Percentiles rank a stretch among this genome's conserved stretches.
phyloP scores from a whole-genome alignment of 2,113 vertebrate genomes.

The Rhinopithecus roxellana region DNA sequence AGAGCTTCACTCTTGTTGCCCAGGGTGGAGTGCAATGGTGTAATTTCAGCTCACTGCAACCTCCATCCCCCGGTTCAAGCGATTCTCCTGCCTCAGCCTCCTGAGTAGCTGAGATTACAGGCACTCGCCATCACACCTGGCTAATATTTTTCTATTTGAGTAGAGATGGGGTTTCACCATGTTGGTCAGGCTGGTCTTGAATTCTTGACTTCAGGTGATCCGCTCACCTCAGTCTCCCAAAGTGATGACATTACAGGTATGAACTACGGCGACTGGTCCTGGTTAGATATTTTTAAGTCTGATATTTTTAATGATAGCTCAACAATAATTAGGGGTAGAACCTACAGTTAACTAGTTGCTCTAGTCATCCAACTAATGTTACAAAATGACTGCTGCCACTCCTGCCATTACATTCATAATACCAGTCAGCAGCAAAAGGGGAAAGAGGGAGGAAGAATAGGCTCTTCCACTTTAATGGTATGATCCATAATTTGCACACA shows the following conservation, averaged over 20 bases:
- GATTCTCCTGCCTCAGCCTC: neutral
- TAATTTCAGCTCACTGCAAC: neutral
- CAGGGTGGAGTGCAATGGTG: neutral
- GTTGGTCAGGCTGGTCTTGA: neutral
- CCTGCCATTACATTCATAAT: neutral
- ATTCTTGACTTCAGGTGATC: neutral
- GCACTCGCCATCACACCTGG: neutral
- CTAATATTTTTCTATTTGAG: neutral
- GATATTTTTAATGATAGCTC: no score
- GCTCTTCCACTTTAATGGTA: neutral
- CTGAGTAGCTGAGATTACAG: neutral
- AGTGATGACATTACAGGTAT: neutral
- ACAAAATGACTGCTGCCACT: neutral
- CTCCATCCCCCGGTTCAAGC: accelerated
- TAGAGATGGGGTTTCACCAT: neutral
- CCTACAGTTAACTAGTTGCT: neutral
- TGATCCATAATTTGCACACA: neutral
- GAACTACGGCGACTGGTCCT: neutral
- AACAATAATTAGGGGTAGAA: neutral
- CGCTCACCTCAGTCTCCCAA: neutral
- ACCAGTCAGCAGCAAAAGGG: neutral
- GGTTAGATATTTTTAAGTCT: neutral
- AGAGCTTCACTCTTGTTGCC: neutral
- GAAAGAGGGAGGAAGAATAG: neutral
- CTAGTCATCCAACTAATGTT: neutral